Conservation (phyloP, 2,888 invertebrate species). For the Drosophila quinaria region DNA sequence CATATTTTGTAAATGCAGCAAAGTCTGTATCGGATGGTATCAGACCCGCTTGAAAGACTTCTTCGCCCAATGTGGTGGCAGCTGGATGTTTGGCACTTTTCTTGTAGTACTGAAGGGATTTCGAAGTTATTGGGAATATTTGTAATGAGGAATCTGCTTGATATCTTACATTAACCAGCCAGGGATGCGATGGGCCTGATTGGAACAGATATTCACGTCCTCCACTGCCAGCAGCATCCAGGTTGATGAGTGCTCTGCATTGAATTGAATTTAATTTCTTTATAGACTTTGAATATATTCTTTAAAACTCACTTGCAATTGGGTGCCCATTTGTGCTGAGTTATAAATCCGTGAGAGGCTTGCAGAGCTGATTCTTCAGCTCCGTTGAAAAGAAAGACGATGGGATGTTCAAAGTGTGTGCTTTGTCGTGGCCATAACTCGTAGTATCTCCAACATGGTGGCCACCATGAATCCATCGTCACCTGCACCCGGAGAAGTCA, state of each 20-base stretch:
- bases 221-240: conserved; percentile 96
- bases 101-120: conserved; percentile 84
- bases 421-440: conserved; percentile 83
- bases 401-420: conserved; percentile 86
- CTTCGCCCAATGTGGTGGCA: conserved; percentile 87
- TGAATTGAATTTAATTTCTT: conserved; percentile 45
- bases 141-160: neutral
- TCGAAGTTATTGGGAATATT: neutral
- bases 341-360: conserved; percentile 90
- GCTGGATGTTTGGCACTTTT: conserved; percentile 87
- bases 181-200: conserved; percentile 90
- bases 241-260: conserved; percentile 91
- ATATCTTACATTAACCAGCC: conserved; percentile 87
- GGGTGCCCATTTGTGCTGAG: conserved; percentile 92
- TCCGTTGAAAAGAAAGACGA: conserved; percentile 89
- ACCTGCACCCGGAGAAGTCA: conserved; percentile 91
- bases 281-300: neutral
- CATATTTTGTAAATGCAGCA: conserved; percentile 88
- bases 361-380: conserved; percentile 89
- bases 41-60: conserved; percentile 88
- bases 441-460: conserved; percentile 88
- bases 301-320: conserved; percentile 86
- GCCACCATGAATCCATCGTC: conserved; percentile 89
- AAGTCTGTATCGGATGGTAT: conserved; percentile 90
- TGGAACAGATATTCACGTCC: conserved; percentile 96